Conservation (phyloP, 35 echinoderm and acorn worm species). For the Apostichopus japonicus region DNA sequence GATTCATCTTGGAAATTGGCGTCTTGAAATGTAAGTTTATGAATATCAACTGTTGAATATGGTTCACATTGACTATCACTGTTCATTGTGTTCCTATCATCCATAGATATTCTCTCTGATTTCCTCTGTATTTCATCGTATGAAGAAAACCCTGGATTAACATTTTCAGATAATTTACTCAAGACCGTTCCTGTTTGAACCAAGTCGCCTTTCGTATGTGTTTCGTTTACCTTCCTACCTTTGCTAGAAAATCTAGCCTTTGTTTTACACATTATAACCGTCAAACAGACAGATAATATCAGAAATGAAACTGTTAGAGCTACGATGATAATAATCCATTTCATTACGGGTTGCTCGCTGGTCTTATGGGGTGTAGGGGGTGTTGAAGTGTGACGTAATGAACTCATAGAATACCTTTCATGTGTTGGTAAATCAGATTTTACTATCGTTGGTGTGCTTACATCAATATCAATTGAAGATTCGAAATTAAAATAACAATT, state of each 20-base stretch:
- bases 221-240: not conserved
- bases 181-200: not conserved
- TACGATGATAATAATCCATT: not conserved
- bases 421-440: too few species aligned
- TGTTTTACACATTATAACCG: too few species aligned
- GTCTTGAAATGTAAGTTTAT: not conserved
- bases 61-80: not conserved
- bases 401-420: not conserved
- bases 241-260: too few species aligned
- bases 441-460: too few species aligned
- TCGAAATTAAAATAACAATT: not conserved
- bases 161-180: not conserved
- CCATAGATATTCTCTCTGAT: not conserved
- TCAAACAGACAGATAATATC: too few species aligned
- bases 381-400: conserved; percentile 3
- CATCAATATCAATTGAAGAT: too few species aligned
- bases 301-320: too few species aligned
- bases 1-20: not conserved
- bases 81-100: not conserved
- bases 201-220: not conserved
- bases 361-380: too few species aligned
- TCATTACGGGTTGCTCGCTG: not conserved
- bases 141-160: not conserved
- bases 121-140: not conserved
- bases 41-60: not conserved